phyloP scores from a whole-genome alignment of 53 echinoderm and acorn worm genomes.

The Hippasteria phrygiana region DNA sequence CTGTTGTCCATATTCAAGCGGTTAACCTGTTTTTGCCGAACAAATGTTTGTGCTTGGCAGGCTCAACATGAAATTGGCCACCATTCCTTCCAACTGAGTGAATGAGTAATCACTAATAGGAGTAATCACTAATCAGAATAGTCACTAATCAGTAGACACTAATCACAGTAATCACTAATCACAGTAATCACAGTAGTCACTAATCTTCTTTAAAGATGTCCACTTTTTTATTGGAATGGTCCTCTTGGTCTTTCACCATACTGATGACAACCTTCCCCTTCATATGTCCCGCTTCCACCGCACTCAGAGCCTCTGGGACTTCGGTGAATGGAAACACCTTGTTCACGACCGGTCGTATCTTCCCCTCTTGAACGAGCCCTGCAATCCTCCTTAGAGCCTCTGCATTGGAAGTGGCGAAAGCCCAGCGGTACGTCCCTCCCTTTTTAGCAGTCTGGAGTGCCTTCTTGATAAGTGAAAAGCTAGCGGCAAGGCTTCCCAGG shows the following conservation, averaged over 20 bases:
- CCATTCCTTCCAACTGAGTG: too few species aligned
- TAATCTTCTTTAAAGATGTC: conserved; percentile 38
- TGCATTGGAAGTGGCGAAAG: conserved; percentile 78
- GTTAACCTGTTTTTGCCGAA: too few species aligned
- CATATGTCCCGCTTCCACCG: conserved; percentile 73
- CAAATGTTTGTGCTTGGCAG: too few species aligned
- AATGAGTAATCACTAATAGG: too few species aligned
- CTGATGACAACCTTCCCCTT: conserved; percentile 88
- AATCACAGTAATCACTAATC: too few species aligned
- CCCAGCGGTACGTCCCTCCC: conserved; percentile 83
- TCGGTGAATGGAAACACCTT: conserved; percentile 79
- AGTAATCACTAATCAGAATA: too few species aligned
- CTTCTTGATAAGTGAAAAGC: conserved; percentile 71
- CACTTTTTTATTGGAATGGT: not conserved
- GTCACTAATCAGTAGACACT: too few species aligned
- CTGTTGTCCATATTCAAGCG: too few species aligned
- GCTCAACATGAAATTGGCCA: too few species aligned
- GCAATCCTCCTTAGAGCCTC: conserved; percentile 74
- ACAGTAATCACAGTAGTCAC: not conserved
- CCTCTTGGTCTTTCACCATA: conserved; percentile 21
- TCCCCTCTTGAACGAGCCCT: conserved; percentile 69
- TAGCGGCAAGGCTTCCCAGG: conserved; percentile 73
- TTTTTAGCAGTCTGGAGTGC: conserved; percentile 50
- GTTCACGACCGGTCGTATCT: conserved; percentile 87
- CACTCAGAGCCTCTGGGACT: conserved; percentile 76